These are phyloP conservation scores for Serripes groenlandicus DNA, from an alignment of 2,888 invertebrate species.

Conservation along the genomic window DNA sequence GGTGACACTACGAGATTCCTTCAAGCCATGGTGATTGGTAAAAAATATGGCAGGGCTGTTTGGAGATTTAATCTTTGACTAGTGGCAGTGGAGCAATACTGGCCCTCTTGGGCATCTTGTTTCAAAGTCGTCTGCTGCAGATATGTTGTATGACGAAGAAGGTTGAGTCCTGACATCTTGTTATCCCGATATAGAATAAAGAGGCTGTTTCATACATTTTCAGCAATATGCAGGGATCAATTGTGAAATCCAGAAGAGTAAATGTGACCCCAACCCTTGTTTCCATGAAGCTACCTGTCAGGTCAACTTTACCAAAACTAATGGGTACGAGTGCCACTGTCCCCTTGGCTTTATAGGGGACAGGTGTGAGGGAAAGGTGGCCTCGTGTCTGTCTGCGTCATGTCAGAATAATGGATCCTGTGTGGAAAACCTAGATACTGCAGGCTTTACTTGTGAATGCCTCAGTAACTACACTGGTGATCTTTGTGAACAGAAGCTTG, in stretches of 20 bases:
- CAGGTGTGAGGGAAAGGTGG: constrained; percentile 73
- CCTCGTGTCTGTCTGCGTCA: constrained; percentile 87
- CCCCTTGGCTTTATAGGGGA: constrained; percentile 78
- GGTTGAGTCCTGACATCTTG: too few relatives aligned
- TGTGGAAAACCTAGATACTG: constrained; percentile 85
- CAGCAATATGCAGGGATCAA: constrained; percentile 91
- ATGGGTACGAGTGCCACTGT: constrained; percentile 80
- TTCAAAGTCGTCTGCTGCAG: too few relatives aligned
- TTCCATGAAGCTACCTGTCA: constrained; percentile 79
- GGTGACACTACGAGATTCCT: too few relatives aligned
- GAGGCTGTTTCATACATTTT: too few relatives aligned
- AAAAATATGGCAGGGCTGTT: too few relatives aligned
- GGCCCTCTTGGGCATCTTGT: too few relatives aligned
- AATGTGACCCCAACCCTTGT: constrained; percentile 81
- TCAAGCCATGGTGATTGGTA: too few relatives aligned
- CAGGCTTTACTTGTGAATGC: constrained; percentile 88
- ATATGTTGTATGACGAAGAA: too few relatives aligned
- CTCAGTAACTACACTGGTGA: constrained; percentile 87
- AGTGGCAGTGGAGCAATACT: too few relatives aligned
- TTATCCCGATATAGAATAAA: not conserved
- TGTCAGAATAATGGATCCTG: constrained; percentile 95
- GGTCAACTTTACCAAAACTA: constrained; percentile 63
- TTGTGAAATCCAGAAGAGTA: constrained; percentile 92
- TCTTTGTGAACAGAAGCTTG: constrained; percentile 92
- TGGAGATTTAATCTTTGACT: too few relatives aligned